Conservation (phyloP, 1,140 invertebrate genomes). For the Hypsibius dujardini region DNA sequence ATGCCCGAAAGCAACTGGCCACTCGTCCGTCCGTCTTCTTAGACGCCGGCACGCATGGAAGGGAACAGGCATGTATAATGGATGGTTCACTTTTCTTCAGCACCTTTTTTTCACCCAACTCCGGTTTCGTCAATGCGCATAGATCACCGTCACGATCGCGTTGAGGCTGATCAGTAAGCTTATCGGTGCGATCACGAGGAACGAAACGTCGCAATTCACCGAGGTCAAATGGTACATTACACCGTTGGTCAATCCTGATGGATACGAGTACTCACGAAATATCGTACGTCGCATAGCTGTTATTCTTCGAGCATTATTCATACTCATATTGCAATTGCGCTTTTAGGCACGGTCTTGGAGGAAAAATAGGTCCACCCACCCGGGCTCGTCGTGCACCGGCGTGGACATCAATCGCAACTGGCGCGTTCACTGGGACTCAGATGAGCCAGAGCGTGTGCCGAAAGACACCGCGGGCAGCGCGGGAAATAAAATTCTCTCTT, state of each 20-base stretch:
- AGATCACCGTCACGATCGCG: slow-evolving; percentile 10
- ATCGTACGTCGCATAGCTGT: slow-evolving; percentile 25
- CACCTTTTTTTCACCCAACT: too few relatives aligned
- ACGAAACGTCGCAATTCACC: background rate
- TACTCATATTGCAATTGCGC: slow-evolving; percentile 7
- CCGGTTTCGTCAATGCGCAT: too few relatives aligned
- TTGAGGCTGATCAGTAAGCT: background rate
- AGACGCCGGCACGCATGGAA: background rate
- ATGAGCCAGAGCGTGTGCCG: too few relatives aligned
- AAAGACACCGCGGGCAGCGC: background rate
- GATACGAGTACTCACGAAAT: slow-evolving; percentile 44
- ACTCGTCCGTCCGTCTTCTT: too few relatives aligned
- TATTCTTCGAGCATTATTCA: background rate
- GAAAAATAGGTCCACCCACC: slow-evolving; percentile 23
- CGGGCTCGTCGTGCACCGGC: slow-evolving; percentile 15
- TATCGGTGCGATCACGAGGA: background rate
- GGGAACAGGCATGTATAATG: too few relatives aligned
- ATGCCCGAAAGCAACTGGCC: too few relatives aligned
- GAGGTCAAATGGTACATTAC: slow-evolving; percentile 42
- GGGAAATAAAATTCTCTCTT: background rate
- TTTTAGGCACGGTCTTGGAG: slow-evolving; percentile 24
- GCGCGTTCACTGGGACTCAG: slow-evolving; percentile 23
- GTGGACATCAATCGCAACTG: slow-evolving; percentile 26
- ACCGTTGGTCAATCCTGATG: slow-evolving; percentile 52
- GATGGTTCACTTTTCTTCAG: too few relatives aligned